Evolutionary conservation across 35 echinoderm and acorn worm species (phyloP), one percentile per base, ranked within the genome.

Genomic region (Ophioderma brevispina): DNA sequence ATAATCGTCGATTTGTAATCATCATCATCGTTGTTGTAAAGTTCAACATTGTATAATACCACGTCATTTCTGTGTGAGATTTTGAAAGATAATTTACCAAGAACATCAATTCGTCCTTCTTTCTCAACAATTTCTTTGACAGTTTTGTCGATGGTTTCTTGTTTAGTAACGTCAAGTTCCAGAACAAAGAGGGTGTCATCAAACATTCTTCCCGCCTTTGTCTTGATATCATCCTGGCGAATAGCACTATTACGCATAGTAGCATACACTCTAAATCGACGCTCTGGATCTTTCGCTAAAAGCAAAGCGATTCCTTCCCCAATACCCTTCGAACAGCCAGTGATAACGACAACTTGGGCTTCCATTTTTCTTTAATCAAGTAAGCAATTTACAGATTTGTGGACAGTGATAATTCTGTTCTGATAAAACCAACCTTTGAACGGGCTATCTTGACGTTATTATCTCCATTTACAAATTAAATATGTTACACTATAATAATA

Each of bases 321-420:
- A 76, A 93, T 93, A 18, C 92, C 92, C 32, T 86, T 37, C n/a
- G 92, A 88, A 46, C 92, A 93, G 40, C 92, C 92, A 43, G 92
- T 93, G 79, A 93, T 82, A 6, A 93, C 25, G 75, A 89, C 86
- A 32, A 89, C 52, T 23, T 50, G 89, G 36, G 52, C n/a, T 34
- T 46, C 39, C 38, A 52, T 52, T 52, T n/a, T n/a, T n/a, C n/a
- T n/a, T n/a, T n/a, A n/a, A n/a, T n/a, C n/a, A n/a, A n/a, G n/a
- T n/a, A n/a, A n/a, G n/a, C n/a, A n/a, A n/a, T n/a, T n/a, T n/a
- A n/a, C n/a, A n/a, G n/a, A n/a, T n/a, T n/a, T n/a, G n/a, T n/a
- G n/a, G n/a, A n/a, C n/a, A n/a, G n/a, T n/a, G n/a, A n/a, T n/a
- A n/a, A n/a, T n/a, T n/a, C n/a, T n/a, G n/a, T n/a, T n/a, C n/a